Evolutionary conservation across 1,140 invertebrate species (phyloP), one percentile per base, ranked within the genome.

Genomic region (Melitaea cinxia): DNA sequence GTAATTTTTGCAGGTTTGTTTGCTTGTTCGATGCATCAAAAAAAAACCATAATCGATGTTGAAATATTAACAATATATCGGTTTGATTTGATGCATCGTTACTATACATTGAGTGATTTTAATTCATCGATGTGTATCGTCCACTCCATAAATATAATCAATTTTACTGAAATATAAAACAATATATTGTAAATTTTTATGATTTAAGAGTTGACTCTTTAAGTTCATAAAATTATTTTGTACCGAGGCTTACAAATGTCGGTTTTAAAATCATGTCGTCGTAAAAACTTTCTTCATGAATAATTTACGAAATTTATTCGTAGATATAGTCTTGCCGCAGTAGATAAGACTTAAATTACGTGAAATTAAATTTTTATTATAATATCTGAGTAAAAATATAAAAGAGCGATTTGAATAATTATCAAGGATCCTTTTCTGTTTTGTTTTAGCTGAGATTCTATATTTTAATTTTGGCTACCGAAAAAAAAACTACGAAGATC

Each of bases 241-340:
- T 50, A 72, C 61, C 75, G 65, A 72, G 77, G 79, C 82, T 84
- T 87, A 87, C 83, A 85, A 89, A 89, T 82, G 83, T 85, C 77
- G 84, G 75, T 82, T 88, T 88, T 81, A 89, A 85, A 87, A 86
- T 86, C 85, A 88, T 85, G 83, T 86, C 81, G 78, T 82, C 72
- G 83, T 85, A 87, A 87, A 86, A 89, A 89, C 84, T 89, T 89
- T 86, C 82, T 77, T 86, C 86, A 89, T 89, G 86, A 89, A 89
- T 89, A 87, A 89, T 89, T 89, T 86, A 87, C 84, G 62, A 87
- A 89, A 86, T 83, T 84, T 84, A 80, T 83, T 82, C 84, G 75
- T 77, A 83, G 83, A 84, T 88, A 86, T 87, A 83, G 79, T 85
- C 80, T 85, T 83, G 81, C 77, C 67, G 79, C 70, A 55, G 79